Base-by-base conservation (phyloP, 1,140 invertebrate genomes). In the Penaeus japonicus region DNA sequence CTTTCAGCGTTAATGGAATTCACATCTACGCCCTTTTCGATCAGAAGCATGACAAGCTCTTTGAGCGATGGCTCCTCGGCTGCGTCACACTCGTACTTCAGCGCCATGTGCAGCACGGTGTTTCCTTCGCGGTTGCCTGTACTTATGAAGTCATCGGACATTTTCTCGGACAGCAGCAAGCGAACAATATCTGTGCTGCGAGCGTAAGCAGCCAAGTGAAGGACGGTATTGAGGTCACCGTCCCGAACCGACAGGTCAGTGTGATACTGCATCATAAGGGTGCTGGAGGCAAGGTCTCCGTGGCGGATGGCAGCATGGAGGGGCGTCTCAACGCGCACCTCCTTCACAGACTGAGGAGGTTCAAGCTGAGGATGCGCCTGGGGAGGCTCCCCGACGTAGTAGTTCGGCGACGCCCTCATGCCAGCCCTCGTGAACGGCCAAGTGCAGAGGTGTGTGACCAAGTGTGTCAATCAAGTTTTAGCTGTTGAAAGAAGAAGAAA, bases 141-240 rank as follows among this genome's bases (percentile, higher is more conserved):
- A 39, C 65, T 32, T 12, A 86, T 32, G 15, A 62, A 22, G 18
- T 80, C 85, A 18, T n/a, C 12, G n/a, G 27, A 86, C 10, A 65
- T 27, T 30, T 80, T 79, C 53, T 86, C 73, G n/a, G 62, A 4
- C 1, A 80, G 55, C 35, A 86, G 24, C 22, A n/a, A 22, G 7
- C 35, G 3, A 1, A 86, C 27, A 22, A 86, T 79, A 17, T 65
- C 47, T 18, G 30, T n/a, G 15, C 55, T 54, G 7, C 53, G 77
- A 62, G 85, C 54, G 53, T 32, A 57, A 1, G 85, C 85, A 30
- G 85, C 85, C 75, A 86, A 39, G n/a, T 86, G 85, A n/a, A 86
- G 35, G 4, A 86, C 65, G 20, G 75, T 77, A 20, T 57, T 22
- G 24, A 39, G 39, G 17, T 78, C 55, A 62, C 30, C 65, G 54